Evolutionary conservation across 2,888 invertebrate species (phyloP).

Genomic region (Mesochorus sp.): DNA sequence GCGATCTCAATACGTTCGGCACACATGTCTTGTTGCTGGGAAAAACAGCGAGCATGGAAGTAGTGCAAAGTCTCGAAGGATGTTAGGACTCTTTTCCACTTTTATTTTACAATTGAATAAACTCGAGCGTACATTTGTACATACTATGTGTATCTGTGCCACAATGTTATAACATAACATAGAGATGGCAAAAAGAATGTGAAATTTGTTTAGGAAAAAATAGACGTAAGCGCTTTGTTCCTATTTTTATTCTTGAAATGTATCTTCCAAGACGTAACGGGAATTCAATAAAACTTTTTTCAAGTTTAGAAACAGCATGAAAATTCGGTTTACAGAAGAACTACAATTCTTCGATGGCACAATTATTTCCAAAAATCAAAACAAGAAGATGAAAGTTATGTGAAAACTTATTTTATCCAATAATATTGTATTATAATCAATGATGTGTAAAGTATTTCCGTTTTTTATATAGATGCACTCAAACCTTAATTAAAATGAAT

Average conservation of each 20-base stretch:
- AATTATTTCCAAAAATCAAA: background rate
- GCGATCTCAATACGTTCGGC: constrained; percentile 8
- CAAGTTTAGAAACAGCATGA: background rate
- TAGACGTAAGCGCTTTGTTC: too few species aligned
- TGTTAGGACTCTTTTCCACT: constrained; percentile 28
- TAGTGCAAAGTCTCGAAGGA: constrained; percentile 37
- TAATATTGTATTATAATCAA: background rate
- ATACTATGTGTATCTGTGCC: too few species aligned
- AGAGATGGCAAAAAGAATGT: too few species aligned
- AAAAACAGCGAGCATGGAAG: background rate
- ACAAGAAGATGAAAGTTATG: background rate
- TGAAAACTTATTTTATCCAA: background rate
- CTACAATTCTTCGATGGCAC: background rate
- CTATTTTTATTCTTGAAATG: too few species aligned
- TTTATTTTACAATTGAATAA: constrained; percentile 29
- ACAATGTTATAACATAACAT: too few species aligned
- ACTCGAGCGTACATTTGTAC: background rate
- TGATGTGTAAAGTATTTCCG: background rate
- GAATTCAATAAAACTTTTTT: too few species aligned
- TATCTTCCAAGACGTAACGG: too few species aligned
- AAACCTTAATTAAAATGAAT: constrained; percentile 8
- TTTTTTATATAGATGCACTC: background rate
- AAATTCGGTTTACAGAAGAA: background rate
- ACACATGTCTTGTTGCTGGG: background rate
- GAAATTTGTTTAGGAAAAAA: too few species aligned